Base-by-base conservation (phyloP, 2,113 vertebrate species). In the Gulo gulo region DNA sequence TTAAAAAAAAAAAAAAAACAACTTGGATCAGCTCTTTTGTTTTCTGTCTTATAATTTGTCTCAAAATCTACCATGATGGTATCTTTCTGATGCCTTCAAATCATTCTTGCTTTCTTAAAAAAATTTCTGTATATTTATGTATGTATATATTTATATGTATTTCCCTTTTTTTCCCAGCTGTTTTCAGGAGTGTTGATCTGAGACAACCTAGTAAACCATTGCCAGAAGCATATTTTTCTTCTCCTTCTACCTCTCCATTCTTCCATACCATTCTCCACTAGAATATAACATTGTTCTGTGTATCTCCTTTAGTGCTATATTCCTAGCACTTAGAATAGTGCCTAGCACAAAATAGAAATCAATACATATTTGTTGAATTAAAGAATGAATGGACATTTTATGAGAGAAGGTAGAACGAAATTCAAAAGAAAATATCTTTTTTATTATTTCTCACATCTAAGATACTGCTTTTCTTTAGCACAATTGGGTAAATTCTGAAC, bases 391-490 rank as follows among this genome's bases (percentile, higher is more conserved):
- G 3, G 69, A 71, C 26, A 59, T 88, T 94, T 81, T 93, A 88
- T 88, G 59, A 92, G 79, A 93, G 39, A 91, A 88, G 61, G 69
- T 29, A 83, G 36, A 42, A 65, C 87, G 23, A 82, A 91, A 95
- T 86, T 85, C 21, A 94, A 79, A 96, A 91, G 21, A 63, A 96
- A 97, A 50, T 88, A 24, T 16, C 9, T 14, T 86, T 16, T 7
- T 11, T 86, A 0, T 74, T 18, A 57, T 90, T 95, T 57, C 61
- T 31, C 36, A 36, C 61, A 78, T 13, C 42, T 63, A 95, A 92
- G 21, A 74, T 94, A 57, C 42, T 83, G 16, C 3, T 45, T 76
- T 85, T 96, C 61, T 45, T 57, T 36, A 92, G 13, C 10, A 74
- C 73, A 94, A 74, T 86, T 94, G 47, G 15, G 7, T 34, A 36